Conservation (phyloP, 2,888 invertebrate genomes). For the Allolobophora icterica region DNA sequence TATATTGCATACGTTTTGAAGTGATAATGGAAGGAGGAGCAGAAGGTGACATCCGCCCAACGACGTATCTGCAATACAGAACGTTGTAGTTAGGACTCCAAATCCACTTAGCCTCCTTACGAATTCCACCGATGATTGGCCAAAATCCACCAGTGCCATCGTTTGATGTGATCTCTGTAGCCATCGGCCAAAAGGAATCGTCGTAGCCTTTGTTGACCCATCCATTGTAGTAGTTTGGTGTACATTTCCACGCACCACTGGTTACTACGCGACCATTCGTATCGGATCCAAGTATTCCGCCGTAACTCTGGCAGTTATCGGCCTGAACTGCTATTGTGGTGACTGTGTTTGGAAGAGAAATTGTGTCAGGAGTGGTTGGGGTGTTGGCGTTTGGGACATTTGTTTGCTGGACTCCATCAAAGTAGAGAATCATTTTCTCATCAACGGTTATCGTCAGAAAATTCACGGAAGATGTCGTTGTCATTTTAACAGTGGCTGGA, state of each 20-base stretch:
- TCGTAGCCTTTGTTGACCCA: neutral
- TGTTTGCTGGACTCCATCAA: constrained; percentile 21
- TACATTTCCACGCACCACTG: constrained; percentile 18
- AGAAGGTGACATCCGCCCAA: neutral
- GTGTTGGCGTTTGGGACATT: constrained; percentile 3
- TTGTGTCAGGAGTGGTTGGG: neutral
- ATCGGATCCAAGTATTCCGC: constrained; percentile 8
- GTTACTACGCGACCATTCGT: constrained; percentile 14
- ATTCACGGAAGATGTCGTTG: neutral
- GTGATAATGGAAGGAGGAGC: no score
- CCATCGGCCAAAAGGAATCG: constrained; percentile 30
- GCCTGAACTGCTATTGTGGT: constrained; percentile 22
- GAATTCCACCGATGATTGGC: neutral
- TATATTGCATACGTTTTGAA: no score
- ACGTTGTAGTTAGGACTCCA: neutral
- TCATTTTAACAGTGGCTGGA: no score
- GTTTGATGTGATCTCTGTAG: neutral
- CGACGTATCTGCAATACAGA: neutral
- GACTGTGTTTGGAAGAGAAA: neutral
- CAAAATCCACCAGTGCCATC: neutral
- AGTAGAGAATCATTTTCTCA: neutral
- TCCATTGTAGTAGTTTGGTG: neutral
- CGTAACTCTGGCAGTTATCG: neutral
- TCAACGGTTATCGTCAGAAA: constrained; percentile 9
- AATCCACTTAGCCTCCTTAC: neutral